Conservation (phyloP, 2,113 vertebrate genomes). For the Alosa alosa region DNA sequence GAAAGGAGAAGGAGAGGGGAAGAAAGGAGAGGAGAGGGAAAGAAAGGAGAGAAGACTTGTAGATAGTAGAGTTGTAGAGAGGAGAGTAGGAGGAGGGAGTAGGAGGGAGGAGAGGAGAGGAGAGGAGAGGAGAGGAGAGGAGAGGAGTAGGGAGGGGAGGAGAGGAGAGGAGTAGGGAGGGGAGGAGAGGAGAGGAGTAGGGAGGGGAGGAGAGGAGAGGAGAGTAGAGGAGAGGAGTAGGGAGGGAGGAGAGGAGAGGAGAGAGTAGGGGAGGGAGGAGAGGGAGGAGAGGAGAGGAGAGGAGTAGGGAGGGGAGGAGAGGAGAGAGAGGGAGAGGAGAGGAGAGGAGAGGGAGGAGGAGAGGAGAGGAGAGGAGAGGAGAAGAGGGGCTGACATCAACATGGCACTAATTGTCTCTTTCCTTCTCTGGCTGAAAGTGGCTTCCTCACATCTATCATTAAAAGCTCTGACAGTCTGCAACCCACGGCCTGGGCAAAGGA, state of each 20-base stretch:
- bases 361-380: slow-evolving; percentile 42
- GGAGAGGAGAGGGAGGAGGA: neutral
- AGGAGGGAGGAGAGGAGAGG: slow-evolving; percentile 43
- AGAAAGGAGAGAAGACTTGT: slow-evolving; percentile 33
- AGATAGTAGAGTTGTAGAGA: slow-evolving; percentile 27
- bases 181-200: slow-evolving; percentile 48
- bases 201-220: slow-evolving; percentile 6
- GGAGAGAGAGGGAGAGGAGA: no score
- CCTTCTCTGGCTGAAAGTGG: slow-evolving; percentile 51
- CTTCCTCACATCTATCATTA: slow-evolving; percentile 66
- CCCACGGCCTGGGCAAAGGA: slow-evolving; percentile 54
- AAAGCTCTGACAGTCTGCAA: slow-evolving; percentile 57
- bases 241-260: slow-evolving; percentile 26
- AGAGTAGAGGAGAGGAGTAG: slow-evolving; percentile 24
- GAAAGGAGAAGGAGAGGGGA: neutral
- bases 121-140: slow-evolving; percentile 33
- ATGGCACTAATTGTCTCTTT: slow-evolving; percentile 73
- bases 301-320: slow-evolving; percentile 20
- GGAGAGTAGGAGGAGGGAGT: no score
- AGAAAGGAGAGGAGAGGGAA: neutral
- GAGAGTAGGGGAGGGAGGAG: no score
- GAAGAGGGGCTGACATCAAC: slow-evolving; percentile 56
- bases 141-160: slow-evolving; percentile 38
- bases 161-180: neutral
- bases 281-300: slow-evolving; percentile 40